These are phyloP conservation scores for Phylloscopus trochiloides DNA, from an alignment of 2,113 vertebrate species.

Conservation along the genomic window DNA sequence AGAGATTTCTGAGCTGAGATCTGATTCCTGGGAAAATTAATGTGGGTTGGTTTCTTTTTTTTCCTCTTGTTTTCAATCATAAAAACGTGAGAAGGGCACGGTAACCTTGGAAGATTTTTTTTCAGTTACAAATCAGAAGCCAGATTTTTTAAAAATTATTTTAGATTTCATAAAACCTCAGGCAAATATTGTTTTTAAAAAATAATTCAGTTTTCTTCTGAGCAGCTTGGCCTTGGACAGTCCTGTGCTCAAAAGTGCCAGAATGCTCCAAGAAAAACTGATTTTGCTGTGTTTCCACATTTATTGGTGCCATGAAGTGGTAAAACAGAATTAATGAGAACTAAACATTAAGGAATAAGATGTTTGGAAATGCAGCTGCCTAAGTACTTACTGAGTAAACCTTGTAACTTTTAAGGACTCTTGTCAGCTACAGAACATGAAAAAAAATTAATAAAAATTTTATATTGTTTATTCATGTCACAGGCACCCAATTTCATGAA, in stretches of 20 bases:
- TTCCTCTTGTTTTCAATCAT: background rate
- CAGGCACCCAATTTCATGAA: background rate
- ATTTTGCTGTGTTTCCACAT: background rate
- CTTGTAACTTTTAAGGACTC: background rate
- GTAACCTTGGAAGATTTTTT: background rate
- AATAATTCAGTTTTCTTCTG: background rate
- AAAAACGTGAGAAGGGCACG: background rate
- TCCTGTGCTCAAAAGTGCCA: background rate
- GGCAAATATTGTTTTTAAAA: background rate
- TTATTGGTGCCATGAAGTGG: background rate
- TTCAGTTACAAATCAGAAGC: background rate
- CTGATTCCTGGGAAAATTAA: background rate
- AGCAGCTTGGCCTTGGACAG: background rate
- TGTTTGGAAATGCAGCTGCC: background rate
- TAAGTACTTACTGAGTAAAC: background rate
- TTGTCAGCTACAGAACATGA: background rate
- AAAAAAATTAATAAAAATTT: background rate
- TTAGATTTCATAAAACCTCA: background rate
- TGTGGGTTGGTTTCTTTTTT: background rate
- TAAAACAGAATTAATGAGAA: background rate
- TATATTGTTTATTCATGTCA: background rate
- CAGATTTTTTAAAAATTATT: background rate
- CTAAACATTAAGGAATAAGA: background rate
- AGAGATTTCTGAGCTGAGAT: background rate
- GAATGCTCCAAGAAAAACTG: background rate